Evolutionary conservation across 2,888 invertebrate genomes (phyloP).

Genomic region (Diplazon laetatorius): DNA sequence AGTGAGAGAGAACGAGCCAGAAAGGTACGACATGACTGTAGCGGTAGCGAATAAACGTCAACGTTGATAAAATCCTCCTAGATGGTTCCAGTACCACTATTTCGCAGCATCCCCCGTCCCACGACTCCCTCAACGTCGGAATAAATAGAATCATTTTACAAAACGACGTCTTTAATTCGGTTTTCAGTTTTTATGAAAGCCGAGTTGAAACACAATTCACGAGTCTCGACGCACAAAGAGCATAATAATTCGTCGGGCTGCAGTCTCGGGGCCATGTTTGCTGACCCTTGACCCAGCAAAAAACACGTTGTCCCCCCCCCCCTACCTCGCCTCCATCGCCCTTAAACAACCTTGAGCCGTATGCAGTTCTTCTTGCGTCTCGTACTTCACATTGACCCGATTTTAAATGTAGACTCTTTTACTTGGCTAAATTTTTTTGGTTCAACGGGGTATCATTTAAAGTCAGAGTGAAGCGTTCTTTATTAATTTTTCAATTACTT

Average conservation of each 20-base stretch:
- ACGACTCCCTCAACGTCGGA: neutral
- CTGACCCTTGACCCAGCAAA: conserved; percentile 1
- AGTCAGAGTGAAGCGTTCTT: neutral
- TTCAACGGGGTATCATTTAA: too few species aligned
- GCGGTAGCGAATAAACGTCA: neutral
- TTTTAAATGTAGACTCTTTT: neutral
- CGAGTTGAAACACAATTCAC: neutral
- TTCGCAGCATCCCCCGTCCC: too few species aligned
- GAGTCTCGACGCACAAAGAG: neutral
- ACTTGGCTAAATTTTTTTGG: too few species aligned
- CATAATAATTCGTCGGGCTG: neutral
- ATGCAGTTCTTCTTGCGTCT: neutral
- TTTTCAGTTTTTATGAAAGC: neutral
- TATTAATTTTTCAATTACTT: too few species aligned
- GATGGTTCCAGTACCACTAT: neutral
- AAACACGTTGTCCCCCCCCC: neutral
- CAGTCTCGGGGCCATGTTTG: neutral
- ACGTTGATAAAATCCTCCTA: neutral
- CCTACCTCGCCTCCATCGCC: too few species aligned
- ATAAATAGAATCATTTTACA: conserved; percentile 12
- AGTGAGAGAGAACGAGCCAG: too few species aligned
- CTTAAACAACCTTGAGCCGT: too few species aligned
- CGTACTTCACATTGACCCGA: too few species aligned
- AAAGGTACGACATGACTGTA: too few species aligned
- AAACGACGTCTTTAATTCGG: neutral